Base-by-base conservation (phyloP, 1,140 invertebrate genomes). In the Drosophila mayri region DNA sequence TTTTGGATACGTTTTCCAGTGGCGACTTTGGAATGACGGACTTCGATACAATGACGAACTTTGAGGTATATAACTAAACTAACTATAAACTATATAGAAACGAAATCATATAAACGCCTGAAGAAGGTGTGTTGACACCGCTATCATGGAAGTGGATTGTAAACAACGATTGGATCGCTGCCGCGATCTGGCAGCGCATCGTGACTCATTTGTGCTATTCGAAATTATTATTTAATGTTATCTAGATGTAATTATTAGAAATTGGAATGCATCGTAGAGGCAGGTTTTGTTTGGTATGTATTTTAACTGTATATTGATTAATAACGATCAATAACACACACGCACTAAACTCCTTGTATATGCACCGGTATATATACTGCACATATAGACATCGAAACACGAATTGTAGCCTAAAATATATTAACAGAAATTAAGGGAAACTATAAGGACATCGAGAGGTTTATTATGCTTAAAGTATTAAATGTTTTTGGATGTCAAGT, bases 261-360 rank as follows among this genome's bases (percentile, higher is more conserved):
- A 52, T 79, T 57, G 80, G 85, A 84, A 75, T 74, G 67, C 67
- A 81, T 58, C 78, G 55, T 85, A 81, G 65, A 78, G 77, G 81
- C 85, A 84, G 87, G 84, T 84, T 70, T 79, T 76, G 65, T 83
- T 88, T 84, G 84, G 84, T 88, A 88, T 60, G 84, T 88, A 88
- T 84, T 74, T 73, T 10, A 49, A 35, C 10, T 55, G 28, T 60
- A 37, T 58, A 50, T 41, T 63, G 38, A 60, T 60, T 14, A 25
- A 46, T 3, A 38, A n/a, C 28, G 14, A 35, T 38, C 22, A 54
- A 44, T 43, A 20, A 55, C 49, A 38, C 25, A 50, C 10, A 40
- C 11, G 40, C 41, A 55, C 49, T 57, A 6, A 37, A 41, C 14
- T 40, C 1, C 28, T 18, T 28, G 44, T 37, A 28, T 18, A 41